A percentile compares a stretch with the other conserved stretches of the same genome.
Conservation (phyloP, 2,888 invertebrate species). For the Gisinianus flammeolus region DNA sequence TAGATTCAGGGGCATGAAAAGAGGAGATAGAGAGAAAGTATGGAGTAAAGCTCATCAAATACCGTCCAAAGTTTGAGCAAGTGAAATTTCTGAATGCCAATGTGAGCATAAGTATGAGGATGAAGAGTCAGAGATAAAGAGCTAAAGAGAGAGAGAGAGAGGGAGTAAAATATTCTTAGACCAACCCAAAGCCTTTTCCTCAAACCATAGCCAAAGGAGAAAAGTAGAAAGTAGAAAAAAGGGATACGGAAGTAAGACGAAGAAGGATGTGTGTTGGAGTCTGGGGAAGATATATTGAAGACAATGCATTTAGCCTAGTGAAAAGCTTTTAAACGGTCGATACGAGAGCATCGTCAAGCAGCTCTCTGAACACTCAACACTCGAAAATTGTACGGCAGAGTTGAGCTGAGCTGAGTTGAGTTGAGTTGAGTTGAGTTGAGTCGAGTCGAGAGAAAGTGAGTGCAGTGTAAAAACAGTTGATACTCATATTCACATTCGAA, state of each 20-base stretch:
- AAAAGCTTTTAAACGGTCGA: constrained; percentile 31
- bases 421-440: background rate
- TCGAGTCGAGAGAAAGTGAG: too few relatives aligned
- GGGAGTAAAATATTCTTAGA: background rate
- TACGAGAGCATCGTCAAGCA: background rate
- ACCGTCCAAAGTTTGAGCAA: background rate
- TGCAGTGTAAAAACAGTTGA: constrained; percentile 2
- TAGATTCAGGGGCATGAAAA: background rate
- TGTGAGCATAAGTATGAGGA: background rate
- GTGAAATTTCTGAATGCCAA: too few relatives aligned
- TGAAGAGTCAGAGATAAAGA: background rate
- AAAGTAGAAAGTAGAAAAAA: background rate
- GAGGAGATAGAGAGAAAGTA: background rate
- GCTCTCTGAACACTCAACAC: constrained; percentile 3
- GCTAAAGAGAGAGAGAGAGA: background rate
- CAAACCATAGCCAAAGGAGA: background rate
- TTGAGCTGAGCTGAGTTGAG: background rate
- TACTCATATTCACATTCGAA: background rate
- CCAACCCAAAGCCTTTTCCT: background rate
- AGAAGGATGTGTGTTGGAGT: background rate
- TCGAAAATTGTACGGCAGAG: constrained; percentile 15
- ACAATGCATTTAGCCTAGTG: constrained; percentile 23
- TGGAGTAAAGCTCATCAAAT: background rate
- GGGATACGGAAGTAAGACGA: background rate
- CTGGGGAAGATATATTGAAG: background rate